Percentiles rank a stretch among this genome's conserved stretches.
phyloP scores from a whole-genome alignment of 2,888 invertebrate genomes.

The Escarpia spicata region DNA sequence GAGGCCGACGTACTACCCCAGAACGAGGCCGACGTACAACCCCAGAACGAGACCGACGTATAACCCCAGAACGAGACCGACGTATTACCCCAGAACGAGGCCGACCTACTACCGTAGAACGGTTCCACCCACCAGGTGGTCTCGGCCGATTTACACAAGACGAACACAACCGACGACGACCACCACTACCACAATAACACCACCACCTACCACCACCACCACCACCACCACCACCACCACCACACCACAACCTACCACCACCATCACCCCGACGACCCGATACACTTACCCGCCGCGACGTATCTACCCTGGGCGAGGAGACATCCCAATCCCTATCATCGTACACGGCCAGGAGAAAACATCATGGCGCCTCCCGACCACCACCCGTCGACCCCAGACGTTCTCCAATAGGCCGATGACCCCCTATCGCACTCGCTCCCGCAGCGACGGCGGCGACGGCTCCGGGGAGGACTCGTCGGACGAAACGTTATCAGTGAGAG shows the following conservation, averaged over 20 bases:
- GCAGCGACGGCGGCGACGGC: not conserved
- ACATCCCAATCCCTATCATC: not conserved
- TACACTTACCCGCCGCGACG: not conserved
- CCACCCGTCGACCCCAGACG: not conserved
- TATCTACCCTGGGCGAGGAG: not conserved
- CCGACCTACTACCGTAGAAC: not conserved
- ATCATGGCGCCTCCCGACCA: not conserved
- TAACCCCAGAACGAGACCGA: not conserved
- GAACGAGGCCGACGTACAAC: not conserved
- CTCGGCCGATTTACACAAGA: slow-evolving; percentile 1
- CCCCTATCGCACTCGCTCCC: not conserved
- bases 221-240: not conserved
- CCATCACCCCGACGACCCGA: not conserved
- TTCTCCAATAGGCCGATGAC: not conserved
- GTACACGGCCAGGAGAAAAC: not conserved
- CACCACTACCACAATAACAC: not conserved
- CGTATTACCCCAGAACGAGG: not conserved
- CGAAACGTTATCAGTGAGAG: not conserved
- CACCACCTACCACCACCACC: no score
- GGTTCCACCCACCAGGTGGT: not conserved
- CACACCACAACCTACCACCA: not conserved
- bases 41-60: not conserved
- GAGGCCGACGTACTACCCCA: not conserved
- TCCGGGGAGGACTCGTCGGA: not conserved
- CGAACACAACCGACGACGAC: not conserved